Evolutionary conservation across 2,113 vertebrate genomes (phyloP).

Genomic region (Gymnorhina tibicen): DNA sequence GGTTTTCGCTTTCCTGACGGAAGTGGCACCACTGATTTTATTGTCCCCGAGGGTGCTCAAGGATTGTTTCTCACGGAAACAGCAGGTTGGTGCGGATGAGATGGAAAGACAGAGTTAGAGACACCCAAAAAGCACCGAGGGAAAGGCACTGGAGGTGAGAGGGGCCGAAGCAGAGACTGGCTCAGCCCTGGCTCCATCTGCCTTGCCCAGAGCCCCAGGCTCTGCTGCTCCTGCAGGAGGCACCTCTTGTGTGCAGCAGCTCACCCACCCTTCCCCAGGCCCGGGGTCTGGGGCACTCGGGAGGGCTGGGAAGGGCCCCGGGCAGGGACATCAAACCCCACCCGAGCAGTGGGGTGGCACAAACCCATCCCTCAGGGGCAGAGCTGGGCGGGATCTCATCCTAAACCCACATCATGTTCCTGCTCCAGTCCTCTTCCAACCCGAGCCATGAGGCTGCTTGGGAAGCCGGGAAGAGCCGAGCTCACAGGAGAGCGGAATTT

Average conservation of each 20-base stretch:
- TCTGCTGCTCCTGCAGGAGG: not conserved
- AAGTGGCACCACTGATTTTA: not conserved
- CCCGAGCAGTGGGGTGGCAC: not conserved
- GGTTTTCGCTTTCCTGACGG: not conserved
- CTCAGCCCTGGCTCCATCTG: not conserved
- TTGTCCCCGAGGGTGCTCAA: not conserved
- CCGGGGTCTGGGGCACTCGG: fast-evolving
- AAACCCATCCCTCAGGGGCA: not conserved
- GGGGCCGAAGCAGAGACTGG: not conserved
- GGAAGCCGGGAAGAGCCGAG: not conserved
- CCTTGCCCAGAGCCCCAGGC: not conserved
- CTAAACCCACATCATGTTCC: fast-evolving
- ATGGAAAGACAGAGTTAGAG: not conserved
- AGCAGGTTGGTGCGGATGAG: not conserved
- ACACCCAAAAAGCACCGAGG: not conserved
- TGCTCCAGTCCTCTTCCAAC: not conserved
- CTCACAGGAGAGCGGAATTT: not conserved
- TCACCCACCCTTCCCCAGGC: not conserved
- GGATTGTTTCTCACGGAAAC: not conserved
- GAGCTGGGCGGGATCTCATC: not conserved
- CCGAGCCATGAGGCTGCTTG: not conserved
- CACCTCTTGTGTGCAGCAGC: not conserved
- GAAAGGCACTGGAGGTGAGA: not conserved
- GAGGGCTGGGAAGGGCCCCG: not conserved
- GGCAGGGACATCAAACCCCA: not conserved